Evolutionary conservation across 2,797 vertebrate species (phyloP).

Genomic region (Enteromius fasciolatus): DNA sequence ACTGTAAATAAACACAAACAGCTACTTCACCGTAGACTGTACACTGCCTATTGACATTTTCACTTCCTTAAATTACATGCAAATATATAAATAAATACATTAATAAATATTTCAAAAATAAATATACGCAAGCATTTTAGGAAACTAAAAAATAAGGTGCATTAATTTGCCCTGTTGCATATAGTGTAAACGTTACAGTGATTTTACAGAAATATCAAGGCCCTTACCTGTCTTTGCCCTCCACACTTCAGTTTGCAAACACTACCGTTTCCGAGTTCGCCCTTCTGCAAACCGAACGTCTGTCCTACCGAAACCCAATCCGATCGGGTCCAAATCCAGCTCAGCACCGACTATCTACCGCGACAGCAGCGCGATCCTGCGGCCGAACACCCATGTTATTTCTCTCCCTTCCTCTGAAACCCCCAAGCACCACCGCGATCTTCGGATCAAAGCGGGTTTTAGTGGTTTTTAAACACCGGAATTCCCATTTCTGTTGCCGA

Average conservation of each 20-base stretch:
- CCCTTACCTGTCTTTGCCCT: slow-evolving; percentile 34
- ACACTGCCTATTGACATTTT: neutral
- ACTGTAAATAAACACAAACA: slow-evolving; percentile 36
- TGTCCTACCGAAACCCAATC: slow-evolving; percentile 50
- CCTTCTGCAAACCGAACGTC: slow-evolving; percentile 43
- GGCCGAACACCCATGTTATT: slow-evolving; percentile 42
- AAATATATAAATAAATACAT: neutral
- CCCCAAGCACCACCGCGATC: slow-evolving; percentile 12
- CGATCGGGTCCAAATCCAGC: slow-evolving; percentile 30
- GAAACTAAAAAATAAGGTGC: neutral
- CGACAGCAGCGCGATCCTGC: slow-evolving; percentile 36
- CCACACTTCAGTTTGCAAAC: slow-evolving; percentile 33
- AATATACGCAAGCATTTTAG: neutral
- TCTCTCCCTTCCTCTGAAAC: slow-evolving; percentile 21
- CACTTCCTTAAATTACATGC: slow-evolving; percentile 9
- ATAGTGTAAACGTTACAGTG: neutral
- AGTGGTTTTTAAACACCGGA: slow-evolving; percentile 61
- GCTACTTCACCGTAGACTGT: neutral
- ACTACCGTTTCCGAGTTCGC: slow-evolving; percentile 33
- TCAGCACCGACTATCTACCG: slow-evolving; percentile 39
- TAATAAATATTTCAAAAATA: neutral
- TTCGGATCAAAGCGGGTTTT: slow-evolving; percentile 43
- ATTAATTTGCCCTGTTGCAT: slow-evolving; percentile 36
- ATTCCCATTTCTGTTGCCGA: slow-evolving; percentile 68
- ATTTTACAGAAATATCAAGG: slow-evolving; percentile 26